phyloP scores from a whole-genome alignment of 2,113 vertebrate genomes.

The Hassar affinis region DNA sequence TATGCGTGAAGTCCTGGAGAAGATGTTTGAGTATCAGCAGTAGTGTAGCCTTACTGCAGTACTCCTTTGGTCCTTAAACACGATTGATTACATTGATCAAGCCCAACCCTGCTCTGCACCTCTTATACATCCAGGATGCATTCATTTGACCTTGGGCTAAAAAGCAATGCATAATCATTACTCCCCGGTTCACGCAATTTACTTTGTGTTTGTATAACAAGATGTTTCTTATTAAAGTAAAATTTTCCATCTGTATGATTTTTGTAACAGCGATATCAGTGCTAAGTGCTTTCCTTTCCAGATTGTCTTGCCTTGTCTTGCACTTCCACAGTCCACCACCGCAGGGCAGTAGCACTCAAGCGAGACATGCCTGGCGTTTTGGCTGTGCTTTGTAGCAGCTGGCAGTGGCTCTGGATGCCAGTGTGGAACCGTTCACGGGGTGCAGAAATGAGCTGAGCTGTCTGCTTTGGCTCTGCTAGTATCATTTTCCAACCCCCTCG shows the following conservation, averaged over 20 bases:
- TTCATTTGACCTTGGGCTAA: conserved; percentile 31
- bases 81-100: conserved; percentile 68
- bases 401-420: conserved; percentile 46
- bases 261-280: not conserved
- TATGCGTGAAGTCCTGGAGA: conserved; percentile 21
- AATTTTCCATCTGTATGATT: not conserved
- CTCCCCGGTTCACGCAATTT: conserved; percentile 10
- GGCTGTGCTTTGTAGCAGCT: conserved; percentile 47
- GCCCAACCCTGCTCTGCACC: conserved; percentile 32
- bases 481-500: conserved; percentile 56
- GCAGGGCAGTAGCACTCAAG: conserved; percentile 64
- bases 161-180: conserved; percentile 23
- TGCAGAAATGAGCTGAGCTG: conserved; percentile 70
- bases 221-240: not conserved
- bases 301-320: not conserved
- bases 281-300: not conserved
- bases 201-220: not conserved
- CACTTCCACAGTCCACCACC: conserved; percentile 49
- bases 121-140: conserved; percentile 25
- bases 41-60: conserved; percentile 35
- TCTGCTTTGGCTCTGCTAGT: conserved; percentile 60
- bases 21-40: conserved; percentile 16
- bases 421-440: conserved; percentile 63
- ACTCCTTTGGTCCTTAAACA: conserved; percentile 63
- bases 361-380: conserved; percentile 26